phyloP scores from a whole-genome alignment of 2,113 vertebrate species.

The Nanorana parkeri region DNA sequence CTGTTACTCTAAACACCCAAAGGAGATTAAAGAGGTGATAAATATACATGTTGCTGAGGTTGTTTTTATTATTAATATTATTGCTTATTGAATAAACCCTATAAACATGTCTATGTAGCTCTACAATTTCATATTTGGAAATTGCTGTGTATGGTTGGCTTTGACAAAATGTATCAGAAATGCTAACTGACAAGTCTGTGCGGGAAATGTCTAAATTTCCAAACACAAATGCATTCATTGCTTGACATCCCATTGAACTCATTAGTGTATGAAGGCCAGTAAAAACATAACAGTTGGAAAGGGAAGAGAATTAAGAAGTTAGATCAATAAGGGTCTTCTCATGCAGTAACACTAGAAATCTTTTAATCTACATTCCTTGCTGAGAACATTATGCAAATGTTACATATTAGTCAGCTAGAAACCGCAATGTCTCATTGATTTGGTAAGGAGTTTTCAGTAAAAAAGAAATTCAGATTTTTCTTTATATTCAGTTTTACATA shows the following conservation, averaged over 20 bases:
- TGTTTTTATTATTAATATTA: too few relatives aligned
- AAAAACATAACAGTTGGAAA: slow-evolving; percentile 55
- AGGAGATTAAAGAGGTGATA: too few relatives aligned
- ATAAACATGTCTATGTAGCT: too few relatives aligned
- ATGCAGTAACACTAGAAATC: slow-evolving; percentile 58
- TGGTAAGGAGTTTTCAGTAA: slow-evolving; percentile 20
- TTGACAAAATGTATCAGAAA: background rate
- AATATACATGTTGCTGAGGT: too few relatives aligned
- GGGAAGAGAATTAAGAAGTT: slow-evolving; percentile 60
- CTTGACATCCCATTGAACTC: slow-evolving; percentile 55
- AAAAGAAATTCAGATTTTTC: background rate
- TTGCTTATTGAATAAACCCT: too few relatives aligned
- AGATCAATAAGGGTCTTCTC: slow-evolving; percentile 60
- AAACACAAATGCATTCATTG: slow-evolving; percentile 44
- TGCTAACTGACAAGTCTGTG: background rate
- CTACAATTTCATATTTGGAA: background rate
- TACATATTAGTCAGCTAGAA: slow-evolving; percentile 58
- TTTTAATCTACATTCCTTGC: slow-evolving; percentile 61
- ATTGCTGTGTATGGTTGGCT: background rate
- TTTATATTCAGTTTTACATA: too few relatives aligned
- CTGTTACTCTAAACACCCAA: too few relatives aligned
- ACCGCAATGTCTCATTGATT: slow-evolving; percentile 44
- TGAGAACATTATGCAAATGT: slow-evolving; percentile 61
- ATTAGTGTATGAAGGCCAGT: slow-evolving; percentile 58
- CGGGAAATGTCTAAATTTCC: slow-evolving; percentile 1